phyloP scores from a whole-genome alignment of 2,797 vertebrate species.

The Anabas testudineus region DNA sequence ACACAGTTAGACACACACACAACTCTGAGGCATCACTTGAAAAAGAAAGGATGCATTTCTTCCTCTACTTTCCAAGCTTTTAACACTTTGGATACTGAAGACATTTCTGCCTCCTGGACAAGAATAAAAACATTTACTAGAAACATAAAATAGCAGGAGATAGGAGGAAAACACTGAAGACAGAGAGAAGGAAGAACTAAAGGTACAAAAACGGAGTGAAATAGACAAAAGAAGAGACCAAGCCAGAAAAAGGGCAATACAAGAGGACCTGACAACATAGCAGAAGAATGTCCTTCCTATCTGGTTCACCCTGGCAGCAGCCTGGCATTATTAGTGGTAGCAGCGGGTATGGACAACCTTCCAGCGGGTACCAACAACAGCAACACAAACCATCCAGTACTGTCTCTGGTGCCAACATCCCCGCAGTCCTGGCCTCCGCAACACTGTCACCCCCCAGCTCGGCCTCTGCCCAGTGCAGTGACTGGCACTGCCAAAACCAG shows the following conservation, averaged over 20 bases:
- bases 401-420: slow-evolving; percentile 55
- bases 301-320: slow-evolving; percentile 79
- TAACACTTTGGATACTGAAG: slow-evolving; percentile 62
- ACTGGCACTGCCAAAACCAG: slow-evolving; percentile 67
- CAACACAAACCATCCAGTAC: slow-evolving; percentile 74
- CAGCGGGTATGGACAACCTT: slow-evolving; percentile 66
- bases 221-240: slow-evolving; percentile 19
- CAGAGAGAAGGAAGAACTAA: slow-evolving; percentile 1
- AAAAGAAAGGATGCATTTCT: slow-evolving; percentile 44
- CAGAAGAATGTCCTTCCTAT: slow-evolving; percentile 87
- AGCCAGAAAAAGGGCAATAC: slow-evolving; percentile 26
- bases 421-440: slow-evolving; percentile 53
- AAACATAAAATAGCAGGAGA: slow-evolving; percentile 30
- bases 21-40: slow-evolving; percentile 44
- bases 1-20: slow-evolving; percentile 37
- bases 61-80: slow-evolving; percentile 51
- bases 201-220: slow-evolving; percentile 25
- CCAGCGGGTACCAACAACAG: slow-evolving; percentile 71
- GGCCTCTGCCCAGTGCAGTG: slow-evolving; percentile 53
- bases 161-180: slow-evolving; percentile 25
- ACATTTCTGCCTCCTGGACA: slow-evolving; percentile 59
- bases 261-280: slow-evolving; percentile 41
- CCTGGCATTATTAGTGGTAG: slow-evolving; percentile 63
- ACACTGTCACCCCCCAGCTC: slow-evolving; percentile 44
- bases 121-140: slow-evolving; percentile 39